These are phyloP conservation scores for Rostratula benghalensis DNA, from an alignment of 2,113 vertebrate genomes.

Conservation along the genomic window DNA sequence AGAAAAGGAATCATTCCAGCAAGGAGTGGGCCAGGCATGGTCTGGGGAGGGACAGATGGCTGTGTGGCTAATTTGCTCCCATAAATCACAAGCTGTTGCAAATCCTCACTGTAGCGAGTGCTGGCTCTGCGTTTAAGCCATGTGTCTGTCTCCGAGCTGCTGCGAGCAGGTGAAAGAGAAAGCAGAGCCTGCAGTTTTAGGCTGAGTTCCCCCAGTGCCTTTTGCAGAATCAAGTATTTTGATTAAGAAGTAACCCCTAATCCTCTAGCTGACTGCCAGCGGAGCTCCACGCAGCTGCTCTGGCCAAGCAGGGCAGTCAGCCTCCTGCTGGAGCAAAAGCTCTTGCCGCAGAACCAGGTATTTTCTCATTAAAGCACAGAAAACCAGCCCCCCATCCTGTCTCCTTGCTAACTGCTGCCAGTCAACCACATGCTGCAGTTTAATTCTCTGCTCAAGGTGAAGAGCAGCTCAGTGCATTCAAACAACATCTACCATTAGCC, in stretches of 20 bases:
- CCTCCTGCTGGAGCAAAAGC: not conserved
- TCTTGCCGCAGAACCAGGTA: not conserved
- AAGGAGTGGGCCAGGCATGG: not conserved
- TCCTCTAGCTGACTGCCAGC: not conserved
- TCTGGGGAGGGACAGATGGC: constrained; percentile 1
- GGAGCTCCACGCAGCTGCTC: not conserved
- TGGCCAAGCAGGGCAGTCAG: not conserved
- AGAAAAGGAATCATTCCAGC: not conserved
- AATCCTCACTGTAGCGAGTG: not conserved
- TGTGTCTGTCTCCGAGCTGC: not conserved
- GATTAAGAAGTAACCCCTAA: not conserved
- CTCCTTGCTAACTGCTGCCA: not conserved
- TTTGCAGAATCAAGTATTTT: not conserved
- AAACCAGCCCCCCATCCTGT: not conserved
- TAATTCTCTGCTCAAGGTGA: not conserved
- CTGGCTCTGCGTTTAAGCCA: not conserved
- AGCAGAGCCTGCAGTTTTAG: not conserved
- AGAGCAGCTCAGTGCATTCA: not conserved
- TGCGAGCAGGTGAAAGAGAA: not conserved
- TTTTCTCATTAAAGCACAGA: not conserved
- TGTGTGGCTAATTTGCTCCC: not conserved
- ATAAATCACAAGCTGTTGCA: not conserved
- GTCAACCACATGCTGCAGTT: not conserved
- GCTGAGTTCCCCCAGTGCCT: not conserved
- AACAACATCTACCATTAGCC: rapidly evolving